Base-by-base conservation (phyloP, 2,888 invertebrate genomes). In the Hypercompe scribonia region DNA sequence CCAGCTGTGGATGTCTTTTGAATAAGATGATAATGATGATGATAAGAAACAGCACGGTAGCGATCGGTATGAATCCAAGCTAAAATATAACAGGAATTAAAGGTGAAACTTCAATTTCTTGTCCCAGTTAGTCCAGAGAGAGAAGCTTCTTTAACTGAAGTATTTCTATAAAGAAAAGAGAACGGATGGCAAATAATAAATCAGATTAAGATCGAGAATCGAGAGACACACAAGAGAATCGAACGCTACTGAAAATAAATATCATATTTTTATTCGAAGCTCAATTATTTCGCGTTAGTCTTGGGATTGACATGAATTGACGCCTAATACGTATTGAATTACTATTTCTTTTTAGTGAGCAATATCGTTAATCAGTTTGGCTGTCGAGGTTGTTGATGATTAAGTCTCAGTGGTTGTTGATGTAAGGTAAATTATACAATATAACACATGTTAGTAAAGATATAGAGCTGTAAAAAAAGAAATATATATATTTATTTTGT, bases 311-410 rank as follows among this genome's bases (percentile, higher is more conserved):
- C 66, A 66, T 66, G 66, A 46, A 66, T 34, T 18, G 34, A 54
- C 8, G 13, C n/a, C 34, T 54, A 36, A 36, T 65, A 33, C 34
- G 34, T 54, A 54, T 67, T 67, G 33, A 65, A 65, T 42, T 28
- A 42, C 46, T 46, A 46, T 66, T 66, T 66, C 42, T 66, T 33
- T 66, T 42, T 31, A 46, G 66, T 3, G 46, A 66, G 46, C 34
- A n/a, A 54, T 54, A 54, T 66, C 66, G 39, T 46, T 66, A 66
- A 46, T 66, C 46, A 31, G 15, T 61, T 61, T 31, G 31, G 61
- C 58, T 58, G 58, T 66, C 31, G 31, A 31, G 21, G 18, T 28
- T 42, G 18, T 2, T 66, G 34, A 34, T 65, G 15, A 46, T 66
- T 66, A 31, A 33, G 31, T 21, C 31, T 66, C 11, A 15, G 28